Conservation (phyloP, 2,888 invertebrate species). For the Pseudanteris insignis region DNA sequence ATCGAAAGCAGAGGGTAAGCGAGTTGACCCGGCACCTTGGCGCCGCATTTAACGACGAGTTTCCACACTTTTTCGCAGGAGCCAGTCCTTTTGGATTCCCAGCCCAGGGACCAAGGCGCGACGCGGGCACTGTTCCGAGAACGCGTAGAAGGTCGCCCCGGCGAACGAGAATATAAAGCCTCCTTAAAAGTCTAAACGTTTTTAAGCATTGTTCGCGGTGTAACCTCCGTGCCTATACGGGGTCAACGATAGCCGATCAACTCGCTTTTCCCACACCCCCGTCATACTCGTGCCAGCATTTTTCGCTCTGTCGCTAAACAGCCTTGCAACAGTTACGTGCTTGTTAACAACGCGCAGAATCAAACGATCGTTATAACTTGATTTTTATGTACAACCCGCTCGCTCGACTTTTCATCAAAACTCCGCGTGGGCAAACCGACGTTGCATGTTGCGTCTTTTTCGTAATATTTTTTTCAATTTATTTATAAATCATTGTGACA, state of each 20-base stretch:
- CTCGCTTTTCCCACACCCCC: too few relatives aligned
- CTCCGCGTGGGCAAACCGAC: too few relatives aligned
- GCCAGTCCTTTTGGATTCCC: slow-evolving; percentile 27
- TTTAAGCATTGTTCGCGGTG: slow-evolving; percentile 35
- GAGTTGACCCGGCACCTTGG: slow-evolving; percentile 43
- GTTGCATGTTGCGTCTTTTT: too few relatives aligned
- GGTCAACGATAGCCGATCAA: slow-evolving; percentile 4
- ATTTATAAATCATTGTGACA: too few relatives aligned
- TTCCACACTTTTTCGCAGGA: slow-evolving; percentile 46
- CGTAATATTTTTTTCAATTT: too few relatives aligned
- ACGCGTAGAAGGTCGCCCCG: slow-evolving; percentile 48
- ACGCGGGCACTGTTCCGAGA: slow-evolving; percentile 44
- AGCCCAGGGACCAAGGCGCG: slow-evolving; percentile 11
- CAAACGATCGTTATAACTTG: too few relatives aligned
- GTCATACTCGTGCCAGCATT: too few relatives aligned
- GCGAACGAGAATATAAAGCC: slow-evolving; percentile 23
- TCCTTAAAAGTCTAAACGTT: slow-evolving; percentile 39
- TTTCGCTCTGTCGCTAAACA: too few relatives aligned
- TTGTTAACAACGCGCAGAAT: too few relatives aligned
- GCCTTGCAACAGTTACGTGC: too few relatives aligned
- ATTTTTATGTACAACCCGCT: too few relatives aligned
- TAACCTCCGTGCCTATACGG: neutral
- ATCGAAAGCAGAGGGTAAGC: slow-evolving; percentile 33
- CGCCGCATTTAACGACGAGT: slow-evolving; percentile 47
- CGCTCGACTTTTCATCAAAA: too few relatives aligned